Evolutionary conservation across 2,113 vertebrate genomes (phyloP), one percentile per base, ranked within the genome.

Genomic region (Trogon melanurus): DNA sequence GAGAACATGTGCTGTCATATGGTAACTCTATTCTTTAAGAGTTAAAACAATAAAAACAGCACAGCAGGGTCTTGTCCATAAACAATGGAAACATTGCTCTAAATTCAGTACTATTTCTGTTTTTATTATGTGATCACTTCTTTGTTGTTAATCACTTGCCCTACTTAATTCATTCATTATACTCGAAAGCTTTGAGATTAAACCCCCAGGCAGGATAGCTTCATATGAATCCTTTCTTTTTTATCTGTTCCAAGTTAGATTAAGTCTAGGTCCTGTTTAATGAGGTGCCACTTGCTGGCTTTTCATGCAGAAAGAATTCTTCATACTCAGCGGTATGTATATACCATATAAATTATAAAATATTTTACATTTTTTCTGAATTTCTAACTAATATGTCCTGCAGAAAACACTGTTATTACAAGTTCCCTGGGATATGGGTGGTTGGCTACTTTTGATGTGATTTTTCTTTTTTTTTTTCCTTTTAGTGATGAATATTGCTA

Each of bases 181-280:
- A 91, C 90, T 97, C 93, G 6, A 97, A 96, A 97, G 96, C 95
- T 97, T 97, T 97, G 97, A 97, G 97, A 98, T 98, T 97, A 98
- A 98, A 96, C 96, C 98, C 97, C 97, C 88, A 96, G 97, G 95
- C 98, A 98, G 96, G 94, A 97, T 95, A 97, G 96, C 94, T 97
- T 98, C 96, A 93, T 96, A 97, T 93, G 97, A 97, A 97, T 97
- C 96, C 87, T 97, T 97, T 96, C 91, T 97, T 97, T 97, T 97
- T 98, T 96, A 97, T 98, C 97, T 97, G 78, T 97, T 98, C 96
- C 94, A 97, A 97, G 95, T 98, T 97, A 98, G 97, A 98, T 98
- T 98, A 98, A 97, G 97, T 97, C 92, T 97, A 97, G 97, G 96
- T 97, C 96, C 94, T 98, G 91, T 98, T 98, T 99, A 98, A 98